A percentile compares a stretch with the other conserved stretches of the same genome.
Conservation (phyloP, 1,140 invertebrate genomes). For the Drosophila simulans region DNA sequence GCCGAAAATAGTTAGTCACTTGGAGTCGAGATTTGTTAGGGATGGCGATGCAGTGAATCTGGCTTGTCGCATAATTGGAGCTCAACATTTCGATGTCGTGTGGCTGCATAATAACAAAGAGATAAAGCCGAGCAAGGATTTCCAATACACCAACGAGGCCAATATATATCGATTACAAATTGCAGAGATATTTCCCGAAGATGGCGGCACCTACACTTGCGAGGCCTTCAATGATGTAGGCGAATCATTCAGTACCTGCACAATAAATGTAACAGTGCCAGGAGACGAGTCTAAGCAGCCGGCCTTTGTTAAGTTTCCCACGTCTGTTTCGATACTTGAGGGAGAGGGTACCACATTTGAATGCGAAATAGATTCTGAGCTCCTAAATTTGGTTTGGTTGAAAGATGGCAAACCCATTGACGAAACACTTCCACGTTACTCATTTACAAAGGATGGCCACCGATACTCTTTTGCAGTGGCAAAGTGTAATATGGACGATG, state of each 20-base stretch:
- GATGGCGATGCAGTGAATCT: conserved; percentile 94
- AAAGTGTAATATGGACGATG: conserved; percentile 91
- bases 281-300: conserved; percentile 94
- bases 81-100: conserved; percentile 95
- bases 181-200: conserved; percentile 96
- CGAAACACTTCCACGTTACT: conserved; percentile 90
- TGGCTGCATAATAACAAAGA: conserved; percentile 99
- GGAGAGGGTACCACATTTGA: conserved; percentile 91
- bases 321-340: conserved; percentile 93
- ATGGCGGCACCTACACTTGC: conserved; percentile 95
- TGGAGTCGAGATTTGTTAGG: conserved; percentile 91
- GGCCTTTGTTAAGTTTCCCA: conserved; percentile 94
- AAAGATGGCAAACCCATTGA: conserved; percentile 95
- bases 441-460: conserved; percentile 92
- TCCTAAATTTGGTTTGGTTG: conserved; percentile 90
- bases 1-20: conserved; percentile 93
- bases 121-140: conserved; percentile 98
- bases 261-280: conserved; percentile 93
- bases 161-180: conserved; percentile 96
- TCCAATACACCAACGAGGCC: conserved; percentile 95
- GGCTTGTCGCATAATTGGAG: conserved; percentile 93
- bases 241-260: conserved; percentile 96
- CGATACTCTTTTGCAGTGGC: conserved; percentile 91
- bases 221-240: conserved; percentile 98
- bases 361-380: conserved; percentile 83